Evolutionary conservation across 2,797 vertebrate genomes (phyloP).

Genomic region (Thaleichthys pacificus): DNA sequence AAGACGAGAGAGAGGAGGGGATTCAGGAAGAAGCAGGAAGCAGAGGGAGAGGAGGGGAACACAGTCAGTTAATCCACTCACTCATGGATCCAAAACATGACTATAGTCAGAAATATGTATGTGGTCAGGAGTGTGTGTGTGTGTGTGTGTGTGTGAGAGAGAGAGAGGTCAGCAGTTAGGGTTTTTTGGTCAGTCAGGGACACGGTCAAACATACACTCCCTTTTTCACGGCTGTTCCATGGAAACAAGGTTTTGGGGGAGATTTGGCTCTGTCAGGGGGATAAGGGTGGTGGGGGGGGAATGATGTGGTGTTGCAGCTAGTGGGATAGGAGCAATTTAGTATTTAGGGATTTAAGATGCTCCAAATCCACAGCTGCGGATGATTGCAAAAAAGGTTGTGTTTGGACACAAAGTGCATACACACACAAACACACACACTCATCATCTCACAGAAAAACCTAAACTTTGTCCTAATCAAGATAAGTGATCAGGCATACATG

Average conservation of each 20-base stretch:
- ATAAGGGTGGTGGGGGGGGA: conserved; percentile 4
- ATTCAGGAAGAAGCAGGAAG: conserved; percentile 18
- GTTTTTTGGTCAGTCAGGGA: background rate
- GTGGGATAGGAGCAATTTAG: conserved; percentile 70
- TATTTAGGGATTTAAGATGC: conserved; percentile 65
- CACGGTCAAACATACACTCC: conserved; percentile 31
- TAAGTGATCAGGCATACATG: background rate
- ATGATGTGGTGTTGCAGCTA: conserved; percentile 52
- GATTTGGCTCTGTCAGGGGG: background rate
- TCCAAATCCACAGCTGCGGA: conserved; percentile 54
- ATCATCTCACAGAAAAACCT: conserved; percentile 10
- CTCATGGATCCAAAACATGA: background rate
- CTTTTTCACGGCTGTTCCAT: conserved; percentile 58
- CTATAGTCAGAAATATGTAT: background rate
- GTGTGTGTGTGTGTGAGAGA: background rate
- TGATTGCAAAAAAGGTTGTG: background rate
- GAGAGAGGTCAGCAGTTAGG: background rate
- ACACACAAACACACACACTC: conserved; percentile 27
- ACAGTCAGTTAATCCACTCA: background rate
- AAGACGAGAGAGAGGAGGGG: conserved; percentile 28
- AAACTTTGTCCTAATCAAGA: background rate
- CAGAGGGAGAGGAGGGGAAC: background rate
- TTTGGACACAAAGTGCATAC: background rate
- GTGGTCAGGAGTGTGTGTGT: background rate
- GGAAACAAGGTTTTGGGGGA: conserved; percentile 55